These are phyloP conservation scores for Lagria hirta DNA, from an alignment of 2,888 invertebrate species.

Conservation along the genomic window DNA sequence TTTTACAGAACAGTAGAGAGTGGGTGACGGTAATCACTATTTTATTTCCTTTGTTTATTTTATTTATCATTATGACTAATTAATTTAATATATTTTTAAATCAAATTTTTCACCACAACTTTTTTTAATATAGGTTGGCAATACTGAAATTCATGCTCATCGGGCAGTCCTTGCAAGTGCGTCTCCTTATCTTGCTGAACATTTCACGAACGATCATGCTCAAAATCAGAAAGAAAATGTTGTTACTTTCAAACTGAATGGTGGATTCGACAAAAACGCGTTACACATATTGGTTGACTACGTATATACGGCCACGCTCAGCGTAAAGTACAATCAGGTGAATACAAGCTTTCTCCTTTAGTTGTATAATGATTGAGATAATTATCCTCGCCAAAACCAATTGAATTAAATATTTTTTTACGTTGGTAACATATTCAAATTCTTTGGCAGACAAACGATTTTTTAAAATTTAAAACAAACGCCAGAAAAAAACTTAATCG, in stretches of 20 bases:
- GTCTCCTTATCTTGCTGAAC: slow-evolving; percentile 74
- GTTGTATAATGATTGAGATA: too few relatives aligned
- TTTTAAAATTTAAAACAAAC: too few relatives aligned
- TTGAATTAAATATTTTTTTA: too few relatives aligned
- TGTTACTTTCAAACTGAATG: slow-evolving; percentile 64
- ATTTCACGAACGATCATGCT: slow-evolving; percentile 65
- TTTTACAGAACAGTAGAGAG: slow-evolving; percentile 51
- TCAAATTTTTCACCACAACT: slow-evolving; percentile 29
- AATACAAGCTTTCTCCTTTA: too few relatives aligned
- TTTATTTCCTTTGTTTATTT: slow-evolving; percentile 32
- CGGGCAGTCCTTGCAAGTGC: slow-evolving; percentile 77
- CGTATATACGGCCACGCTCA: slow-evolving; percentile 75
- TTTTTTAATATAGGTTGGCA: slow-evolving; percentile 60
- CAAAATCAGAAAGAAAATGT: slow-evolving; percentile 54
- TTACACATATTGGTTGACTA: slow-evolving; percentile 77
- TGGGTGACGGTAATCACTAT: slow-evolving; percentile 49
- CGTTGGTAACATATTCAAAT: too few relatives aligned
- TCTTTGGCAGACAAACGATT: too few relatives aligned
- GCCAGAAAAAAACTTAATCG: too few relatives aligned
- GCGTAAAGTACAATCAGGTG: slow-evolving; percentile 57
- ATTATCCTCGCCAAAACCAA: too few relatives aligned
- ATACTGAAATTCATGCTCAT: slow-evolving; percentile 73
- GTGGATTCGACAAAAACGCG: slow-evolving; percentile 66
- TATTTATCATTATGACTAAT: too few relatives aligned
- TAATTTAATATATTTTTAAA: too few relatives aligned